Evolutionary conservation across 2,888 invertebrate genomes (phyloP).

Genomic region (Ditula angustiorana): DNA sequence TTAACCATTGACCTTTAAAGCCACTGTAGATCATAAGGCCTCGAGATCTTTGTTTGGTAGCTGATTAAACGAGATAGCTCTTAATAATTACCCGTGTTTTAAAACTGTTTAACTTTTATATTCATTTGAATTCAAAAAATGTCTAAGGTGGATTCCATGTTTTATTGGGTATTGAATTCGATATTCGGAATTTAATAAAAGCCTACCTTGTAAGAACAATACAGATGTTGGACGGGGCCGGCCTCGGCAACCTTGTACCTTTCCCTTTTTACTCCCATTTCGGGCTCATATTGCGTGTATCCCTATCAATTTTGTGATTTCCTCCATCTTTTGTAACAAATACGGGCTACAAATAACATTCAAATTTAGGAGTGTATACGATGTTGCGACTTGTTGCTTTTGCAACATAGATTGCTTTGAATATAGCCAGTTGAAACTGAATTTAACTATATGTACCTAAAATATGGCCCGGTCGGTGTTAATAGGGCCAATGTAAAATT

Average conservation of each 20-base stretch:
- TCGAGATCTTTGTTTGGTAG: too few species aligned
- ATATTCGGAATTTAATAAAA: slow-evolving; percentile 15
- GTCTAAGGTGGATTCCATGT: too few species aligned
- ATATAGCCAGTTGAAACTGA: too few species aligned
- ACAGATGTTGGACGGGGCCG: background rate
- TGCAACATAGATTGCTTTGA: background rate
- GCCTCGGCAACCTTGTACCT: background rate
- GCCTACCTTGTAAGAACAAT: slow-evolving; percentile 8
- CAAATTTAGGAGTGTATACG: background rate
- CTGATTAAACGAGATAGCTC: too few species aligned
- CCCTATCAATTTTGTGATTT: slow-evolving; percentile 15
- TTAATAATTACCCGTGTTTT: too few species aligned
- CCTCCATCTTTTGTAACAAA: slow-evolving; percentile 3
- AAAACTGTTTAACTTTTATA: too few species aligned
- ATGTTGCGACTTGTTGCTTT: background rate
- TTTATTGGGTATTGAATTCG: slow-evolving; percentile 5
- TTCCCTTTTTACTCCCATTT: background rate
- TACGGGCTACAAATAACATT: slow-evolving; percentile 4
- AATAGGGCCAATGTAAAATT: too few species aligned
- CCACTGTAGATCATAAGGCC: too few species aligned
- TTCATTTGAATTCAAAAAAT: too few species aligned
- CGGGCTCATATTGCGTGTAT: slow-evolving; percentile 3
- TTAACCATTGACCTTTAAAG: too few species aligned
- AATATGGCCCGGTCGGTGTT: too few species aligned
- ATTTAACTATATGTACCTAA: too few species aligned